These are phyloP conservation scores for Mixornis gularis DNA, from an alignment of 2,113 vertebrate species.

Conservation along the genomic window DNA sequence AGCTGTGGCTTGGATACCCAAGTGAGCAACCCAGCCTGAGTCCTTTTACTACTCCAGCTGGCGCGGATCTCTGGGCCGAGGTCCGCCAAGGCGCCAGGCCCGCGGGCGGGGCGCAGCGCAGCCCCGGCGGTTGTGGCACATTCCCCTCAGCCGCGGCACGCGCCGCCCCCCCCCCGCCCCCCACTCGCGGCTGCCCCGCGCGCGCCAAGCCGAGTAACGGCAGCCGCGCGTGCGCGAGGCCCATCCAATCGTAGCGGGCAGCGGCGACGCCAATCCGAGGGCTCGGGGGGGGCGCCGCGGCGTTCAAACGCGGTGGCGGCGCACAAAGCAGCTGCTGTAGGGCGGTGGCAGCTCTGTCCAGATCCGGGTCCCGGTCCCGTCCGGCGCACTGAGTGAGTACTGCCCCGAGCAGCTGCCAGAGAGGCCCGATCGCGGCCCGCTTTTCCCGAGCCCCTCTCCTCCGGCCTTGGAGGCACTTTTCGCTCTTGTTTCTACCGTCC, in stretches of 20 bases:
- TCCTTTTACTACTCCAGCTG: background rate
- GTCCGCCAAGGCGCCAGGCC: background rate
- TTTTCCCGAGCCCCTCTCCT: background rate
- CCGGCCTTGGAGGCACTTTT: background rate
- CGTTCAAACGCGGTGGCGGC: background rate
- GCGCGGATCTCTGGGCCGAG: background rate
- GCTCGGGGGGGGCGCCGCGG: background rate
- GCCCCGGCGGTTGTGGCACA: background rate
- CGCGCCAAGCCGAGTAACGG: background rate
- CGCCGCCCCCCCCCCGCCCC: too few species aligned
- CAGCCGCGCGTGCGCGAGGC: background rate
- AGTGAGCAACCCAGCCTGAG: background rate
- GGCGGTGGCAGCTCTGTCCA: fast-evolving
- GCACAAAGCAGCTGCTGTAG: fast-evolving
- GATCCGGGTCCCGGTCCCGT: fast-evolving
- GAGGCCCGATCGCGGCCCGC: fast-evolving
- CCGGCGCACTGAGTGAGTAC: background rate
- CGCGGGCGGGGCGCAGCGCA: background rate
- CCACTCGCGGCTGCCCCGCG: background rate
- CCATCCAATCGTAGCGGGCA: background rate
- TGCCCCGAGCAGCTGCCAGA: too few species aligned
- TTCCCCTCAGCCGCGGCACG: background rate
- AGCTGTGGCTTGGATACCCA: background rate
- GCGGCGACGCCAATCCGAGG: background rate
- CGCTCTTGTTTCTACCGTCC: fast-evolving